Evolutionary conservation across 2,113 vertebrate genomes (phyloP), one percentile per base, ranked within the genome.

Genomic region (Odontophorus gujanensis): DNA sequence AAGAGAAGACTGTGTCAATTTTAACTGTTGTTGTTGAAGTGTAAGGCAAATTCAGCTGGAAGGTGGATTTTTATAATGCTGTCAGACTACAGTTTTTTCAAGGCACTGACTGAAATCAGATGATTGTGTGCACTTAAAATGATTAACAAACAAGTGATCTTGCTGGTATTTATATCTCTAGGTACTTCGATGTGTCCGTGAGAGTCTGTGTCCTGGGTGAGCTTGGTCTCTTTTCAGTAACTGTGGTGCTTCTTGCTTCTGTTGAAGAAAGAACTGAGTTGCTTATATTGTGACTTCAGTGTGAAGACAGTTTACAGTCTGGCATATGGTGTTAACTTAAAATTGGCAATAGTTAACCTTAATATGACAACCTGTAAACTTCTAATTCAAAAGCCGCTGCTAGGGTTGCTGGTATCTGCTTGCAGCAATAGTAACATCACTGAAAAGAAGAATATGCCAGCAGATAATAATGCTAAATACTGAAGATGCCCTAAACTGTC

Each of bases 321-420:
- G 68, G 59, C 96, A 96, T 95, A 96, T 94, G 95, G 95, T 86
- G 93, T 94, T 93, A 92, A 14, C 61, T 38, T 87, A 83, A 88
- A 93, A 93, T 83, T 94, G 90, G 95, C 90, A 88, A 83, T 92
- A 88, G 88, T 93, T 96, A 94, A 95, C 96, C 93, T 96, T 90
- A 88, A 42, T 63, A 83, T 95, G 95, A 95, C 93, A 96, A 83
- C 90, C 93, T 92, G 92, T 93, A 95, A 96, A 95, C 51, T 96
- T 80, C 76, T 67, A 94, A 85, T 86, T 94, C 65, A 59, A 50
- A 90, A 96, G 42, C 88, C 94, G 90, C 47, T 91, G 79, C 90
- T 67, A 34, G 45, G 85, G 72, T 47, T 0, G 3, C 80, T 77
- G 36, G 75, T 80, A 40, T 63, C 55, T 96, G 42, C 80, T 85